Conservation (phyloP, 1,140 invertebrate genomes). For the Amyelois transitella region DNA sequence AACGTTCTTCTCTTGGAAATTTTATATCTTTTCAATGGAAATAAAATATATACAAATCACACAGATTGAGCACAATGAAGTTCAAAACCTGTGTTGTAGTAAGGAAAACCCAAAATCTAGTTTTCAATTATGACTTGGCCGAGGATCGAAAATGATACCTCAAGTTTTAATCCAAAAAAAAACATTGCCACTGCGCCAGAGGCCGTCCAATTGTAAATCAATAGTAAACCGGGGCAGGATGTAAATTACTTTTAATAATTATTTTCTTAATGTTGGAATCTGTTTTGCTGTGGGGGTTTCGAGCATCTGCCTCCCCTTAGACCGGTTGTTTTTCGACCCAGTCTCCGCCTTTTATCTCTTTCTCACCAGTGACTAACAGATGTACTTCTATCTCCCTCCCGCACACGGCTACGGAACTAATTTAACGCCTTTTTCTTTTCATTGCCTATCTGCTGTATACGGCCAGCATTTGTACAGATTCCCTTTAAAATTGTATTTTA, state of each 20-base stretch:
- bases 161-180: too few species aligned
- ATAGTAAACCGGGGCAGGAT: not conserved
- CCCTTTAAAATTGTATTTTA: constrained; percentile 25
- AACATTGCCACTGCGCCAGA: too few species aligned
- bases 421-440: constrained; percentile 74
- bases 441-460: constrained; percentile 49
- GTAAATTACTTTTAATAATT: constrained; percentile 43
- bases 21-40: too few species aligned
- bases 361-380: constrained; percentile 26
- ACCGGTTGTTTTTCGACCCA: constrained; percentile 70
- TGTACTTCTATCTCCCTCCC: constrained; percentile 32
- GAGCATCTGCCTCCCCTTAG: constrained; percentile 62
- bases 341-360: constrained; percentile 65
- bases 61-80: too few species aligned
- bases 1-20: too few species aligned
- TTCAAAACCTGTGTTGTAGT: too few species aligned
- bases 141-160: too few species aligned
- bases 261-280: constrained; percentile 66
- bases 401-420: constrained; percentile 67
- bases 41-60: too few species aligned
- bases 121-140: too few species aligned
- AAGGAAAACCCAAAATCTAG: too few species aligned
- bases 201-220: too few species aligned
- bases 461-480: constrained; percentile 23
- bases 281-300: constrained; percentile 60